Evolutionary conservation across 2,797 vertebrate genomes (phyloP), one percentile per base, ranked within the genome.

Genomic region (Distichodus sexfasciatus): DNA sequence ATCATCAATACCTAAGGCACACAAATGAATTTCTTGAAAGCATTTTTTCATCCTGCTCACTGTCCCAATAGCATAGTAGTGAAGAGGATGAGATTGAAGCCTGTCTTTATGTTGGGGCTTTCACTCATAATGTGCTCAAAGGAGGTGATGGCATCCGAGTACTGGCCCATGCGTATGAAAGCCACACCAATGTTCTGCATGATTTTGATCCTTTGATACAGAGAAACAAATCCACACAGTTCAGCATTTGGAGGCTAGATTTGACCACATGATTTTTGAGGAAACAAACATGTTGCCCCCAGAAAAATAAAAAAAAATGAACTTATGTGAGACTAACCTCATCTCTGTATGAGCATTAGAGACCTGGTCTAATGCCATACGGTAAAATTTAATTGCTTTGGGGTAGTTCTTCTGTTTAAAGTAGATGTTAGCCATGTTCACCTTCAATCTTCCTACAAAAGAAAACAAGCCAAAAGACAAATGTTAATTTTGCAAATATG

Each of bases 401-500:
- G 92, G 92, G 84, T 96, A 99, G 87, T 96, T 98, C 76, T 92
- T 93, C 84, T 99, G 96, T 75, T 96, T 96, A 76, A 98, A 91
- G 78, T 95, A 97, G 80, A 99, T 98, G 86, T 99, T 99, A 83
- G 91, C 97, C 94, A 98, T 98, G 86, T 98, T 99, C 69, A 98
- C 93, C 82, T 96, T 98, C 62, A 99, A 78, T 19, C 91, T 89
- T 41, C 97, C 97, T 99, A 83, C 7, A 72, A 48, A 4, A 15
- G 24, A 60, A 29, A 51, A 48, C 31, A 23, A 31, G 1, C 3
- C n/a, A 23, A 46, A 38, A n/a, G 24, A 15, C 12, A 17, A 33
- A 11, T 21, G 19, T 28, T 46, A 24, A 24, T 19, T 38, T 24
- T 15, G 41, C 15, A 11, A 12, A 48, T 36, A 51, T 1, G 41